Evolutionary conservation across 1,140 invertebrate genomes (phyloP).

Genomic region (Caenorhabditis brenneri): DNA sequence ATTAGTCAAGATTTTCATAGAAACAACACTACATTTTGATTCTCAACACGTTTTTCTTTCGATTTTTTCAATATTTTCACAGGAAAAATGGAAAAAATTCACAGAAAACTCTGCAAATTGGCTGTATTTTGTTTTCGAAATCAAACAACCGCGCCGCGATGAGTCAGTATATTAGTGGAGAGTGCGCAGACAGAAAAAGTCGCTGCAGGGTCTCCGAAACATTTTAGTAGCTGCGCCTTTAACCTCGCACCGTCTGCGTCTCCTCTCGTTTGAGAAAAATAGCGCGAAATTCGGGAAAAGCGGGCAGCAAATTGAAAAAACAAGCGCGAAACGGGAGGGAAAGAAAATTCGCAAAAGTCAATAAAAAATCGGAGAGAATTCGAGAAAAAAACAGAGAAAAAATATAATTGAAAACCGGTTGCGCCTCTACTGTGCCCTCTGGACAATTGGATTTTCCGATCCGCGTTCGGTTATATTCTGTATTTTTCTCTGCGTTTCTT

Average conservation of each 20-base stretch:
- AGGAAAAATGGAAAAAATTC: neutral
- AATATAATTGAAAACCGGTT: neutral
- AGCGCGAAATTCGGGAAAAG: neutral
- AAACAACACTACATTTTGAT: too few relatives aligned
- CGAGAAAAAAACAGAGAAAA: neutral
- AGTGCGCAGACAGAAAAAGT: neutral
- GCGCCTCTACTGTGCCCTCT: too few relatives aligned
- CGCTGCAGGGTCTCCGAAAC: neutral
- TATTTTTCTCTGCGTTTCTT: constrained; percentile 12
- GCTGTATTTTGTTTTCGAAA: neutral
- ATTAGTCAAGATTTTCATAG: too few relatives aligned
- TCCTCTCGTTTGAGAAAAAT: neutral
- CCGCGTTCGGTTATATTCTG: neutral
- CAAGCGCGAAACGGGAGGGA: neutral
- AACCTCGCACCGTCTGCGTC: neutral
- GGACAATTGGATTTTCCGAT: neutral
- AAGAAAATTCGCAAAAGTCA: neutral
- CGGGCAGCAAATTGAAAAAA: neutral
- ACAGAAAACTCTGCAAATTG: neutral
- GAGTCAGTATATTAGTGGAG: neutral
- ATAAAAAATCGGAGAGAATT: neutral
- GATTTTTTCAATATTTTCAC: neutral
- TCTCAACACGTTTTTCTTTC: too few relatives aligned
- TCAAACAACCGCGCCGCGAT: neutral
- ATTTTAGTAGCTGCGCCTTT: neutral